Evolutionary conservation across 2,797 vertebrate species (phyloP), one percentile per base, ranked within the genome.

Genomic region (Allobates femoralis): DNA sequence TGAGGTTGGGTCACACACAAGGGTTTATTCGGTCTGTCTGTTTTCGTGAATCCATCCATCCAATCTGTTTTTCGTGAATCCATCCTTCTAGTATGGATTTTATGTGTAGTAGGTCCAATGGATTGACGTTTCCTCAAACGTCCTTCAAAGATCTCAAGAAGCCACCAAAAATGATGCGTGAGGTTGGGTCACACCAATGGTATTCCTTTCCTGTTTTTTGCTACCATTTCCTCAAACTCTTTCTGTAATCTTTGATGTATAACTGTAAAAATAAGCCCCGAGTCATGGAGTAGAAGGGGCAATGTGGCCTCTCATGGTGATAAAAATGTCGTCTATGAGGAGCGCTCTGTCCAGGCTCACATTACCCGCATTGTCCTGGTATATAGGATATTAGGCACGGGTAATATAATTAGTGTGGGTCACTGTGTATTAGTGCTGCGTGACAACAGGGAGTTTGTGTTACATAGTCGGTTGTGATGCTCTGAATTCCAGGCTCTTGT

Each of bases 401-500:
- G 7, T 37, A 56, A 67, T 83, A 26, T 73, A 23, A 82, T 82
- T 82, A 71, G 32, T 58, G 28, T 7, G 23, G 21, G 32, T 73
- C 67, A 41, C 3, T 5, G 64, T 53, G 28, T 53, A 26, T 51
- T 51, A 69, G 80, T 18, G 50, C 14, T 74, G 53, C 30, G 16
- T 83, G 64, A 82, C 53, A 75, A 67, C 56, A 84, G 74, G 32
- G 74, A 53, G 73, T 67, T 78, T 34, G 74, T 66, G 83, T 84
- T 62, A 62, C 82, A 50, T 56, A n/a, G 34, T n/a, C 23, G 19
- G 67, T 83, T 73, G 67, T 71, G 62, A n/a, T 23, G 85, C 73
- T 78, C 73, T 56, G 73, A 53, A 87, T 87, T 87, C 85, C 79
- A 69, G 62, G 14, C 60, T 34, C 73, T 71, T 73, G 58, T 78